Evolutionary conservation across 2,113 vertebrate species (phyloP).

Genomic region (Theropithecus gelada): DNA sequence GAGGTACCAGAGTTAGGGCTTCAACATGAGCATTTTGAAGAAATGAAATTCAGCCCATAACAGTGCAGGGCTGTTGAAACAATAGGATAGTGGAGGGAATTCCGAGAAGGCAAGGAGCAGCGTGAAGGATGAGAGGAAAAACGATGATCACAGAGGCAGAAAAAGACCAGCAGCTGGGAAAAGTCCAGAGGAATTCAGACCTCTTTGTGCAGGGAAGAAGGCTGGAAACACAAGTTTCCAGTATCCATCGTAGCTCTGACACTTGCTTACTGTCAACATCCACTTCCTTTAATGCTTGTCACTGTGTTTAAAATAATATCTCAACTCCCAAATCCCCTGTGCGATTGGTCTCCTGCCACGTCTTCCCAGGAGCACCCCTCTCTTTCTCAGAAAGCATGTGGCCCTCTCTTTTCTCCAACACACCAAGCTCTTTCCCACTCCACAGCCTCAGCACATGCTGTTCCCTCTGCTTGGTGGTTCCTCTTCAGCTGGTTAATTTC

Average conservation of each 20-base stretch:
- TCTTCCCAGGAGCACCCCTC: too few species aligned
- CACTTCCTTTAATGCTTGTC: background rate
- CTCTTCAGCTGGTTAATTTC: background rate
- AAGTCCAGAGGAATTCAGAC: background rate
- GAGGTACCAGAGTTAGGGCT: background rate
- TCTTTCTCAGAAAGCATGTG: accelerated
- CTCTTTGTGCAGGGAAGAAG: too few species aligned
- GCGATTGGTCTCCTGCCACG: accelerated
- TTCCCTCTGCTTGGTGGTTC: background rate
- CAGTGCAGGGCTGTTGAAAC: background rate
- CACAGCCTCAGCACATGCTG: accelerated
- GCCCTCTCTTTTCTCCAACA: too few species aligned
- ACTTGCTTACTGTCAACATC: too few species aligned
- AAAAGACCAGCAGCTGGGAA: background rate
- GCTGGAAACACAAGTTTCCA: too few species aligned
- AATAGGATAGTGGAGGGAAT: background rate
- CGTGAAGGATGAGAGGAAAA: background rate
- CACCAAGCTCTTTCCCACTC: background rate
- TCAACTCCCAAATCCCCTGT: background rate
- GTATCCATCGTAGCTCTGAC: background rate
- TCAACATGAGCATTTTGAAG: background rate
- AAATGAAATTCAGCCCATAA: background rate
- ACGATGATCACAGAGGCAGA: background rate
- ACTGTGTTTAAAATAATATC: background rate
- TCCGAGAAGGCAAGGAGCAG: background rate